Evolutionary conservation across 1,140 invertebrate species (phyloP).

Genomic region (Diachasma alloeum): DNA sequence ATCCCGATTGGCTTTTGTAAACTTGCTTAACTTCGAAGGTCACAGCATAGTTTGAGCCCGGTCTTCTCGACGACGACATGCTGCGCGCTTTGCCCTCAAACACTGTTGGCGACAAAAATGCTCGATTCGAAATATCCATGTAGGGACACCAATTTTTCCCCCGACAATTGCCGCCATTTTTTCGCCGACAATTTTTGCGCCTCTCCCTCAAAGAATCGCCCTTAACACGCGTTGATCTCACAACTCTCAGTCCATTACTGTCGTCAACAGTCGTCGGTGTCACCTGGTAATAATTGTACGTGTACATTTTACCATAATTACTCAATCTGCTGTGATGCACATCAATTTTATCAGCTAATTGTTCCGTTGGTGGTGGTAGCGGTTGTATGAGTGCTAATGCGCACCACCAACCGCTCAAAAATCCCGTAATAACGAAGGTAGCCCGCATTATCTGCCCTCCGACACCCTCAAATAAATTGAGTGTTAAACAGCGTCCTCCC

Average conservation of each 20-base stretch:
- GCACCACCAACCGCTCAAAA: slow-evolving; percentile 61
- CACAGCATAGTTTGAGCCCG: slow-evolving; percentile 69
- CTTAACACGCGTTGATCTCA: slow-evolving; percentile 44
- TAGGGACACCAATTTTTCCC: slow-evolving; percentile 67
- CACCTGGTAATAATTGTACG: not conserved
- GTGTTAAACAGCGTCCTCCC: slow-evolving; percentile 45
- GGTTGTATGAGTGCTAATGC: slow-evolving; percentile 48
- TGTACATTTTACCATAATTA: not conserved
- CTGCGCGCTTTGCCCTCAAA: slow-evolving; percentile 73
- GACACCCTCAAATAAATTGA: slow-evolving; percentile 33
- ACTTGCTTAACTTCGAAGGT: slow-evolving; percentile 73
- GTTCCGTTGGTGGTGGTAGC: slow-evolving; percentile 42
- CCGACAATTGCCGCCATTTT: slow-evolving; percentile 41
- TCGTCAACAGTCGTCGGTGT: not conserved
- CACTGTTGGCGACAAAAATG: slow-evolving; percentile 70
- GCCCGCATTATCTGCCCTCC: slow-evolving; percentile 60
- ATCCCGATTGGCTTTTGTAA: slow-evolving; percentile 69
- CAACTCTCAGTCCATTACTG: slow-evolving; percentile 6
- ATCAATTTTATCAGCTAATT: not conserved
- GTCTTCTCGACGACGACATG: slow-evolving; percentile 66
- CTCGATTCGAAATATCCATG: slow-evolving; percentile 69
- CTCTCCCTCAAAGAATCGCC: slow-evolving; percentile 54
- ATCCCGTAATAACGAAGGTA: slow-evolving; percentile 57
- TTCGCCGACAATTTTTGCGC: slow-evolving; percentile 52
- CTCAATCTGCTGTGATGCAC: not conserved